phyloP scores from a whole-genome alignment of 2,888 invertebrate genomes.

The Schizaphis graminum region DNA sequence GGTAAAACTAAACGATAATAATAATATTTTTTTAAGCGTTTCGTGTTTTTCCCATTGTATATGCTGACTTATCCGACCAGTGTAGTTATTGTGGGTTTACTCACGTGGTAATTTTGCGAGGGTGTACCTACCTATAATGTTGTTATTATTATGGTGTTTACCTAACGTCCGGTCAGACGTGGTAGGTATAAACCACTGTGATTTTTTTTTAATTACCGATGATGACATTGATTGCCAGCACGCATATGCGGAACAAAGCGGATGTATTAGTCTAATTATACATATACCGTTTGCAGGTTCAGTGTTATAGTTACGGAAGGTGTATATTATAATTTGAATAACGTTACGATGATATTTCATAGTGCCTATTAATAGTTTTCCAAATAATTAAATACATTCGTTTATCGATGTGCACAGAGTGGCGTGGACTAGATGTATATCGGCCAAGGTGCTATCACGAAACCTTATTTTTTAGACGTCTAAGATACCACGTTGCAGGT shows the following conservation, averaged over 20 bases:
- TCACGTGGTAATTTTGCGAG: neutral
- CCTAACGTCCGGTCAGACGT: conserved; percentile 34
- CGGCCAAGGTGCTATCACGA: neutral
- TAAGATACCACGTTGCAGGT: neutral
- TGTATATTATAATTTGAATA: neutral
- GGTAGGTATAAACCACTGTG: neutral
- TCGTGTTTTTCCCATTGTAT: neutral
- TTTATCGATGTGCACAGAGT: neutral
- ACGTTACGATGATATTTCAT: neutral
- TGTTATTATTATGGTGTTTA: conserved; percentile 30
- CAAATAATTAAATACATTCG: conserved; percentile 9
- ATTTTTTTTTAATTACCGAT: conserved; percentile 51
- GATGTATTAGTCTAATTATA: conserved; percentile 52
- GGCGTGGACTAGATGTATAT: neutral
- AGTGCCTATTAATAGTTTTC: neutral
- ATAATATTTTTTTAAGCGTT: neutral
- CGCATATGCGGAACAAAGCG: conserved; percentile 22
- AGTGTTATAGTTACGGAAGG: neutral
- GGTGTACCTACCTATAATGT: neutral
- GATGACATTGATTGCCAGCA: conserved; percentile 53
- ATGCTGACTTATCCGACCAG: neutral
- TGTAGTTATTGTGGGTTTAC: neutral
- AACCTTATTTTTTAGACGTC: neutral
- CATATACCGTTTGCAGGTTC: neutral
- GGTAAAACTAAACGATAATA: neutral